A percentile compares a stretch with the other conserved stretches of the same genome.
Evolutionary conservation across 2,113 vertebrate genomes (phyloP).

Genomic region (Boulengeromyrus knoepffleri): DNA sequence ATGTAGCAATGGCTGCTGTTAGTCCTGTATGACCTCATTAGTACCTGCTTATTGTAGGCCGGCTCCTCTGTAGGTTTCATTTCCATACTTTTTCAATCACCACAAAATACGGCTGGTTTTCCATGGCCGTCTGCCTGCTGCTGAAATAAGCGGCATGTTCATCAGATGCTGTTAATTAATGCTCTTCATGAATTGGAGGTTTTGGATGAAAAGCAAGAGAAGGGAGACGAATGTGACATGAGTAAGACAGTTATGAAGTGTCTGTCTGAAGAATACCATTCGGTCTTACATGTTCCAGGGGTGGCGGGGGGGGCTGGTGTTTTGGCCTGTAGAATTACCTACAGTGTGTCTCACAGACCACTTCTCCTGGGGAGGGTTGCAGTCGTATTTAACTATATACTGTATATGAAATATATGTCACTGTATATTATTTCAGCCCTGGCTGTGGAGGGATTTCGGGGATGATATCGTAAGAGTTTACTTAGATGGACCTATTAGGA

Average conservation of each 20-base stretch:
- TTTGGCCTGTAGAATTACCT: not conserved
- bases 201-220: not conserved
- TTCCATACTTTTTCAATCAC: not conserved
- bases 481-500: not conserved
- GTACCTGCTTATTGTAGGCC: not conserved
- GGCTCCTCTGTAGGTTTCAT: not conserved
- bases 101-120: not conserved
- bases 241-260: not conserved
- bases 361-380: not conserved
- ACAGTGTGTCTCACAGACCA: not conserved
- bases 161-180: not conserved
- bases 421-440: not conserved
- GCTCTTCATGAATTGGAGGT: not conserved
- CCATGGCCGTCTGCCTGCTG: not conserved
- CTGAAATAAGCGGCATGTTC: not conserved
- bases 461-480: not conserved
- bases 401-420: not conserved
- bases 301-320: not conserved
- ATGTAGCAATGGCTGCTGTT: not conserved
- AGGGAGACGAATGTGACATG: not conserved
- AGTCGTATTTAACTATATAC: not conserved
- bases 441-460: not conserved
- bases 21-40: not conserved
- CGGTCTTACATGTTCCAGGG: not conserved
- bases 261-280: not conserved